phyloP scores from a whole-genome alignment of 23 tunicate genomes.

The Trididemnum nubilum region DNA sequence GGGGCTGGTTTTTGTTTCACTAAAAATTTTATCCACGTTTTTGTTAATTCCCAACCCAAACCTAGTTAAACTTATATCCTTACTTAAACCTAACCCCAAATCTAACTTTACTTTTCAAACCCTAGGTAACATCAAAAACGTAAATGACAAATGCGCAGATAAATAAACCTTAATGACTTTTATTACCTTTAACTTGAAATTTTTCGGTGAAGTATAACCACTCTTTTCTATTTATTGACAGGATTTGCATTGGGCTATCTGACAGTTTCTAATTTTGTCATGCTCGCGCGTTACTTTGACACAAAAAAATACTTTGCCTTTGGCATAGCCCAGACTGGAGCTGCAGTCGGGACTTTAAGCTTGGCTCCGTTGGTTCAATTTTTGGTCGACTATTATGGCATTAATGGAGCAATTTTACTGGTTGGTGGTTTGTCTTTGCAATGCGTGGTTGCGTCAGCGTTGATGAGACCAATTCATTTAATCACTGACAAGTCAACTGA shows the following conservation, averaged over 20 bases:
- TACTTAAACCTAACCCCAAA: too few relatives aligned
- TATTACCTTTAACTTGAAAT: too few relatives aligned
- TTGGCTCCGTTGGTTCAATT: constrained; percentile 30
- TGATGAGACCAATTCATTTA: constrained; percentile 23
- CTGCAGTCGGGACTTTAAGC: constrained; percentile 27
- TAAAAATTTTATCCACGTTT: too few relatives aligned
- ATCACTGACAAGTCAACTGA: constrained; percentile 17
- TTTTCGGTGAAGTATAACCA: too few relatives aligned
- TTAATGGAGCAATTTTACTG: constrained; percentile 29
- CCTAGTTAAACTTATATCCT: too few relatives aligned
- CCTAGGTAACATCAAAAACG: too few relatives aligned
- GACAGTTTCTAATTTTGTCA: background rate
- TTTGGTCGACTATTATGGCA: constrained; percentile 22
- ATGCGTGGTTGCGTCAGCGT: constrained; percentile 38
- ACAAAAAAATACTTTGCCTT: constrained; percentile 15
- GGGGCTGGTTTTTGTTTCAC: too few relatives aligned
- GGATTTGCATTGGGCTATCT: background rate
- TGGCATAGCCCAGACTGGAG: constrained; percentile 21
- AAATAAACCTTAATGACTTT: too few relatives aligned
- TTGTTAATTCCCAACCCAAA: too few relatives aligned
- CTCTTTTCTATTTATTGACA: background rate
- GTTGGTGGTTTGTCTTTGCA: constrained; percentile 28
- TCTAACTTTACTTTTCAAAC: too few relatives aligned
- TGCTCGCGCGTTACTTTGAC: constrained; percentile 26
- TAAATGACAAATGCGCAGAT: too few relatives aligned